These are phyloP conservation scores for Pseudopleuronectes americanus DNA, from an alignment of 2,797 vertebrate genomes.

Conservation along the genomic window DNA sequence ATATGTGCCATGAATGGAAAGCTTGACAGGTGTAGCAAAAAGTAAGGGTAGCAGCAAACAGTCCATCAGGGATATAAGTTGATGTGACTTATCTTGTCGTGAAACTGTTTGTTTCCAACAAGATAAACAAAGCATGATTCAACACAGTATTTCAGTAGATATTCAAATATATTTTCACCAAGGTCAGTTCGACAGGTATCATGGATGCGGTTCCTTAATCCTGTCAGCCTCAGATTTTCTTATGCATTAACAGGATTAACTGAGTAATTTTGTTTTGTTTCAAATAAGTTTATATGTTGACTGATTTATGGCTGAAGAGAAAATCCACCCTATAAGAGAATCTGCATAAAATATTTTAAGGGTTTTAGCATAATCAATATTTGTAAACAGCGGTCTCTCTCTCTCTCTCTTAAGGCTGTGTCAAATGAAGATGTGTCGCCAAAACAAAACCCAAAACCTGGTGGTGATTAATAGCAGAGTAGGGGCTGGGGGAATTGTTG, in stretches of 20 bases:
- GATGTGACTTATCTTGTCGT: conserved; percentile 25
- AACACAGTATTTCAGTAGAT: conserved; percentile 37
- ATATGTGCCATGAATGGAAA: not conserved
- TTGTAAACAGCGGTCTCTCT: conserved; percentile 19
- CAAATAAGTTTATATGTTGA: conserved; percentile 18
- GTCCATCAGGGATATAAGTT: not conserved
- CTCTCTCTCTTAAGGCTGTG: conserved; percentile 20
- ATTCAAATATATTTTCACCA: conserved; percentile 49
- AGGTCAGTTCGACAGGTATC: conserved; percentile 35
- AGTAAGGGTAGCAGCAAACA: conserved; percentile 7
- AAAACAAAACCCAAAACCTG: conserved; percentile 19
- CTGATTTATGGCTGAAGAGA: conserved; percentile 15
- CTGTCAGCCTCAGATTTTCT: conserved; percentile 18
- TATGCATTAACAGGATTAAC: not conserved
- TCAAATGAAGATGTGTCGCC: conserved; percentile 19
- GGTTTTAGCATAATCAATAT: conserved; percentile 26
- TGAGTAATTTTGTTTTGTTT: not conserved
- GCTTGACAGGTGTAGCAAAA: not conserved
- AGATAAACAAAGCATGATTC: conserved; percentile 27
- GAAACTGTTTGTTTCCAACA: conserved; percentile 8
- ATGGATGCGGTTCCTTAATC: conserved; percentile 20
- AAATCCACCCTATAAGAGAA: conserved; percentile 14
- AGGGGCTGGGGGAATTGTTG: conserved; percentile 7
- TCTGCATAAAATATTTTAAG: not conserved
- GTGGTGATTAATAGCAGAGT: conserved; percentile 13